Evolutionary conservation across 2,888 invertebrate species (phyloP).

Genomic region (Eilema griseolum): DNA sequence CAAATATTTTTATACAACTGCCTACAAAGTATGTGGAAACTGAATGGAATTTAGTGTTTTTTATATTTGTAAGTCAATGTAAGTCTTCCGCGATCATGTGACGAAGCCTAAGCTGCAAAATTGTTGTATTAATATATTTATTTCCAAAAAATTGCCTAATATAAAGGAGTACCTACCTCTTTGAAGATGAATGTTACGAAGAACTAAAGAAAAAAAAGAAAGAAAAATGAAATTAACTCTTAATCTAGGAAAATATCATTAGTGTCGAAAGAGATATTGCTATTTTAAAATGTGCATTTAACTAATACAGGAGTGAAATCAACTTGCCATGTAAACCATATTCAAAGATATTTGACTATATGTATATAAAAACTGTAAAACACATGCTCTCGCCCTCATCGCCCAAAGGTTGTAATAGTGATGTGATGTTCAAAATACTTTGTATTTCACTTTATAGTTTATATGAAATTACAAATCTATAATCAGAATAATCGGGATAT

Average conservation of each 20-base stretch:
- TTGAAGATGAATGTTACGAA: neutral
- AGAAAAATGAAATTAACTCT: neutral
- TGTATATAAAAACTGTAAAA: neutral
- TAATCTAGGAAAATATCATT: neutral
- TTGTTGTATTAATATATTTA: neutral
- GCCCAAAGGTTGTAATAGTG: conserved; percentile 30
- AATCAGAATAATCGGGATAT: no score
- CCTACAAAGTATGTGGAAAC: neutral
- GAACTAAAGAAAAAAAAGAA: no score
- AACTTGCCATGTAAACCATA: neutral
- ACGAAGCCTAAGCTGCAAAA: neutral
- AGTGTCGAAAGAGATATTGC: neutral
- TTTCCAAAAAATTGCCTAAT: neutral
- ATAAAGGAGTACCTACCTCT: no score
- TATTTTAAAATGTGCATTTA: neutral
- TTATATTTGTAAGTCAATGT: neutral
- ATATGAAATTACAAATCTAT: conserved; percentile 44
- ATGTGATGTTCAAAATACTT: conserved; percentile 42
- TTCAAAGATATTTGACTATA: neutral
- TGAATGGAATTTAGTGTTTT: neutral
- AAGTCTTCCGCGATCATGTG: neutral
- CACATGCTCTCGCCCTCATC: neutral
- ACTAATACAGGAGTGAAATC: neutral
- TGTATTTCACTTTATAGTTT: conserved; percentile 35
- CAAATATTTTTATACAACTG: no score